phyloP scores from a whole-genome alignment of 1,140 invertebrate genomes.

The Macrobrachium nipponense region DNA sequence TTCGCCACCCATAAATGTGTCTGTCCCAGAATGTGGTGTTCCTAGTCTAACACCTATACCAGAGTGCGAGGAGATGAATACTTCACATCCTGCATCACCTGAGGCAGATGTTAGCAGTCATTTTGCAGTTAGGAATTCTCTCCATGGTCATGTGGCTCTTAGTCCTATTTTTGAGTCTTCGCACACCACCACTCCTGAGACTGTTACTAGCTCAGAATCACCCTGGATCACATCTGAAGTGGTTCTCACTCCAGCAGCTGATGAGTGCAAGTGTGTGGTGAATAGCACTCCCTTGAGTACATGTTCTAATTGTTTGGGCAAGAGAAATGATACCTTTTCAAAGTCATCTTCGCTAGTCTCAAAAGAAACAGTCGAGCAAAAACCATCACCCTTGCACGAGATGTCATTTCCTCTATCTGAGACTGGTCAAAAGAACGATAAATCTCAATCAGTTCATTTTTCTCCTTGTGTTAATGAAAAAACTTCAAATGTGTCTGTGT shows the following conservation, averaged over 20 bases:
- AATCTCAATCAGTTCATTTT: too few relatives aligned
- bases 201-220: background rate
- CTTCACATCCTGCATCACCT: background rate
- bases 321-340: too few relatives aligned
- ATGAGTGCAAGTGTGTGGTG: background rate
- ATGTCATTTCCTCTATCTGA: too few relatives aligned
- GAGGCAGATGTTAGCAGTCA: conserved; percentile 3
- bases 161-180: too few relatives aligned
- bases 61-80: conserved; percentile 30
- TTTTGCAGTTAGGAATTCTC: conserved; percentile 7
- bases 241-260: background rate
- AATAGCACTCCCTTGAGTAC: background rate
- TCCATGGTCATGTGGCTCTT: background rate
- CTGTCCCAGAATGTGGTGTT: conserved; percentile 22
- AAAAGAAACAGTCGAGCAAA: too few relatives aligned
- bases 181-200: background rate
- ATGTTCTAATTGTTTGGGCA: background rate
- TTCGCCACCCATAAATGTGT: conserved; percentile 7
- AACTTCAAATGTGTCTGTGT: too few relatives aligned
- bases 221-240: background rate
- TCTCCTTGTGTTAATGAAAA: too few relatives aligned
- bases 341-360: too few relatives aligned
- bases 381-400: too few relatives aligned
- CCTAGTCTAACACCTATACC: conserved; percentile 46
- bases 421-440: too few relatives aligned